Percentiles rank a stretch among this genome's conserved stretches.
Conservation (phyloP, 1,140 invertebrate genomes). For the Drosophila pallidifrons region DNA sequence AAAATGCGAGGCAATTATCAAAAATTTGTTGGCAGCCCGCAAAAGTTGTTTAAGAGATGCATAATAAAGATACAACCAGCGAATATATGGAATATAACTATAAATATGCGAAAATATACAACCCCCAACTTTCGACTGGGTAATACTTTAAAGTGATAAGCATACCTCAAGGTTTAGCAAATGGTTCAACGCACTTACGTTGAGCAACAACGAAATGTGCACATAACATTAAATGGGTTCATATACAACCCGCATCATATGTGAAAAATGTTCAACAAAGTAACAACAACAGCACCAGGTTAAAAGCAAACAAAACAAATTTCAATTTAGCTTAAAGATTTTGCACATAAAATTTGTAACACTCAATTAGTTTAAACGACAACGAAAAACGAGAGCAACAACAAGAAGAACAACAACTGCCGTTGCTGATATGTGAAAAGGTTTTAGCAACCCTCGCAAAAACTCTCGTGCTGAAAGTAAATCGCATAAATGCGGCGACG, state of each 20-base stretch:
- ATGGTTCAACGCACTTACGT: conserved; percentile 73
- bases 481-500: conserved; percentile 81
- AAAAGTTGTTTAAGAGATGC: conserved; percentile 6
- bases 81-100: conserved; percentile 5
- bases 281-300: conserved; percentile 23
- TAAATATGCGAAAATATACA: background rate
- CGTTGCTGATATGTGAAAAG: conserved; percentile 20
- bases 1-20: conserved; percentile 72
- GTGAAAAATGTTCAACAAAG: conserved; percentile 62
- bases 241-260: conserved; percentile 73
- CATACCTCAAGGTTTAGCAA: conserved; percentile 67
- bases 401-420: conserved; percentile 41
- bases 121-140: conserved; percentile 7
- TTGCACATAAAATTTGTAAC: conserved; percentile 84
- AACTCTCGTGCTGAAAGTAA: conserved; percentile 34
- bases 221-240: conserved; percentile 79
- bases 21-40: background rate
- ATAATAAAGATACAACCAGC: conserved; percentile 9
- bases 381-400: conserved; percentile 60
- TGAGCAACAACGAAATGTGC: conserved; percentile 64
- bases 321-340: conserved; percentile 83
- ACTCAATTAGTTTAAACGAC: conserved; percentile 83
- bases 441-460: conserved; percentile 48
- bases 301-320: conserved; percentile 72
- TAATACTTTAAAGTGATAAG: conserved; percentile 43